phyloP scores from a whole-genome alignment of 2,113 vertebrate genomes.

The Gallinago paraguaiae region DNA sequence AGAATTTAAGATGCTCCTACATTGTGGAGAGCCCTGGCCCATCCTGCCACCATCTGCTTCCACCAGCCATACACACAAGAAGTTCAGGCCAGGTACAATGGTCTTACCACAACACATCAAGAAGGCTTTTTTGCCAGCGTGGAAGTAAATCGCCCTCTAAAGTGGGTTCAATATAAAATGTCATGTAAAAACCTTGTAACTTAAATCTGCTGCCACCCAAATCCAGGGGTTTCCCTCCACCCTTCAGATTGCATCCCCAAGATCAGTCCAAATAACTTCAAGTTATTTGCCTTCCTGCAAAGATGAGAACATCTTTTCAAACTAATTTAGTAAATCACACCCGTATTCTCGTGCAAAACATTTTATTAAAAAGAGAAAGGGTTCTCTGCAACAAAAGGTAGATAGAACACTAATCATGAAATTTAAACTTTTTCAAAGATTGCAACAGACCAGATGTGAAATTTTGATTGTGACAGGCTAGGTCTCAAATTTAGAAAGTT shows the following conservation, averaged over 20 bases:
- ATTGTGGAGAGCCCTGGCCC: accelerated
- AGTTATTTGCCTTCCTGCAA: background rate
- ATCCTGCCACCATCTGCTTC: accelerated
- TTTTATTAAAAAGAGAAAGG: constrained; percentile 64
- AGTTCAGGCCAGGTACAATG: too few species aligned
- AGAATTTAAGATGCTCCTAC: accelerated
- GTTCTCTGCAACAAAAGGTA: constrained; percentile 9
- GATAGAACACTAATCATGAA: background rate
- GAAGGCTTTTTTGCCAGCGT: accelerated
- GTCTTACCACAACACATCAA: accelerated
- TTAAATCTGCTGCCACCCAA: background rate
- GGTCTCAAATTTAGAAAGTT: background rate
- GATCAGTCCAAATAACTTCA: accelerated
- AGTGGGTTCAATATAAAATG: background rate
- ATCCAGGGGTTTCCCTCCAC: background rate
- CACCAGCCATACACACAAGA: background rate
- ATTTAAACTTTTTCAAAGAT: background rate
- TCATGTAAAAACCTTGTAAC: background rate
- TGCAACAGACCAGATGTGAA: background rate
- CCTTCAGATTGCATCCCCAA: background rate
- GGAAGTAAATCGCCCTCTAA: accelerated
- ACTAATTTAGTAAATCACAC: background rate
- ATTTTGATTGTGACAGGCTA: background rate
- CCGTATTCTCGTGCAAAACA: background rate
- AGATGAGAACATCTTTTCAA: accelerated